These are phyloP conservation scores for Drosophila kohkoa DNA, from an alignment of 1,140 invertebrate species.

Conservation along the genomic window DNA sequence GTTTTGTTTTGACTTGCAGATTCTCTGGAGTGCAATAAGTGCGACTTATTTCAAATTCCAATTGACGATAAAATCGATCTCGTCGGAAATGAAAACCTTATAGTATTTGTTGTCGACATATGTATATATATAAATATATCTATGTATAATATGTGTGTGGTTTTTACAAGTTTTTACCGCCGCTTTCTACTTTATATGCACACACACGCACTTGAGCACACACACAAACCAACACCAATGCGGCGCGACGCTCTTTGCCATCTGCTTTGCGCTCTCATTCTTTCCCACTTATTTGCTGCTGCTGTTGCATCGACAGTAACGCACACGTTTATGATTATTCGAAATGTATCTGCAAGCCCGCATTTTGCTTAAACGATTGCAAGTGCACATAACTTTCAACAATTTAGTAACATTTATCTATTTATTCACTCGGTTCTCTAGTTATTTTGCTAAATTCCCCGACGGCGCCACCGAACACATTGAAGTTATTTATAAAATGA, in stretches of 20 bases:
- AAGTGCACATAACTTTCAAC: not conserved
- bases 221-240: constrained; percentile 48
- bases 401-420: constrained; percentile 33
- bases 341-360: not conserved
- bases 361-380: constrained; percentile 13
- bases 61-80: constrained; percentile 29
- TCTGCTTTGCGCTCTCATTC: constrained; percentile 81
- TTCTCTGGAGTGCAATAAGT: constrained; percentile 45
- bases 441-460: constrained; percentile 22
- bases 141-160: constrained; percentile 19
- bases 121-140: constrained; percentile 15
- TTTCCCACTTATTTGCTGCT: constrained; percentile 75
- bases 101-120: constrained; percentile 14
- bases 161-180: constrained; percentile 75
- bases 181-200: constrained; percentile 75
- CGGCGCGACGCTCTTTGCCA: constrained; percentile 76
- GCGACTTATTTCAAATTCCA: constrained; percentile 28
- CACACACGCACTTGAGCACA: constrained; percentile 51
- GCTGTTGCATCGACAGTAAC: constrained; percentile 54
- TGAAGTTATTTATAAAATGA: constrained; percentile 59
- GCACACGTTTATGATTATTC: constrained; percentile 34
- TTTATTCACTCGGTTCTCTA: constrained; percentile 28
- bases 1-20: constrained; percentile 73
- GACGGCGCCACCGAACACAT: constrained; percentile 49
- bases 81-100: constrained; percentile 9